Base-by-base conservation (phyloP, 2,113 vertebrate genomes). In the Scartelaos histophorus region DNA sequence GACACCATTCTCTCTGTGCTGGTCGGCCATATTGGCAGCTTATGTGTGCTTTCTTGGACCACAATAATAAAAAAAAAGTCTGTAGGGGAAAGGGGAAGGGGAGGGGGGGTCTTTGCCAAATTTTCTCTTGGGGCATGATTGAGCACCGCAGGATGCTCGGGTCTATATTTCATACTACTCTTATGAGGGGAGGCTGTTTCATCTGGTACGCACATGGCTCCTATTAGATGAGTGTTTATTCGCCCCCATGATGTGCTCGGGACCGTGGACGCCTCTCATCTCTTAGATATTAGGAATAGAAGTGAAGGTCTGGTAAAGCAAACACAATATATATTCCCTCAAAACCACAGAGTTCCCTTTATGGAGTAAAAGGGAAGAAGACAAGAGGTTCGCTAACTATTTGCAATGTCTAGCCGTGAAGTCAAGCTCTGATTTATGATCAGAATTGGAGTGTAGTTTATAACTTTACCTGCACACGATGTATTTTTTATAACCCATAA, bases 161-260 rank as follows among this genome's bases (percentile, higher is more conserved):
- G 82, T 88, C 89, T 90, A 87, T 88, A 90, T 87, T 90, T 88
- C 86, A 91, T 88, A 85, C 90, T 58, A 60, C 83, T 91, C 85
- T 87, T 85, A 86, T 56, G 85, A 85, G 21, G 76, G 74, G 73
- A 90, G 81, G 77, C 76, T 57, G 90, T 91, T 92, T 93, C 92
- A 93, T 92, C 91, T 92, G 78, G 47, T 71, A 67, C 84, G 89
- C 91, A 92, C 84, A 88, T 93, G 92, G 86, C 92, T 84, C 87
- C 82, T 80, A 89, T 93, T 87, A 92, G 70, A 76, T 25, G 79
- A 75, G 85, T 91, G 90, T 93, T 93, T 91, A 89, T 91, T 89
- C 90, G 92, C 88, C 91, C 90, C 89, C 84, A 71, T 90, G 89
- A 91, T 88, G 90, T 88, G 85, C 85, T 79, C 45, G 66, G 74